phyloP scores from a whole-genome alignment of 2,113 vertebrate species.

The Eulemur macaco region DNA sequence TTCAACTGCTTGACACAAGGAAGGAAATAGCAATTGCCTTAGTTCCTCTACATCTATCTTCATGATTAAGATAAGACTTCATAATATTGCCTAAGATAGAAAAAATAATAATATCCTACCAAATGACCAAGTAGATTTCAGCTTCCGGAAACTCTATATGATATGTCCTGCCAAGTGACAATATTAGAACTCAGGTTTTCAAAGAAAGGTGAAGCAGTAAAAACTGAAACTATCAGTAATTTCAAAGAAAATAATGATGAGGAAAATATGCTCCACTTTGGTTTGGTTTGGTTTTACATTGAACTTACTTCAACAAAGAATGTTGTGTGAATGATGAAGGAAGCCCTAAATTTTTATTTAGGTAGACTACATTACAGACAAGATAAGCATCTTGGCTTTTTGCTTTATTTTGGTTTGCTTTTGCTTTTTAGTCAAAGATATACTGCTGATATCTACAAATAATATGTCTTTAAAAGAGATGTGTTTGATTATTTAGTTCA shows the following conservation, averaged over 20 bases:
- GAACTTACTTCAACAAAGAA: background rate
- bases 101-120: background rate
- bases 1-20: background rate
- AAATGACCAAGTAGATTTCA: background rate
- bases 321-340: background rate
- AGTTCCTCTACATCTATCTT: background rate
- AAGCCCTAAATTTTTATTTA: background rate
- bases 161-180: background rate
- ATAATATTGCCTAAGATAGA: background rate
- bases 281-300: background rate
- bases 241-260: background rate
- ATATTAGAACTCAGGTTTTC: background rate
- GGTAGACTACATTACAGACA: background rate
- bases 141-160: background rate
- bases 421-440: background rate
- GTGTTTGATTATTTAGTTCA: background rate
- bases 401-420: background rate
- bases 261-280: background rate
- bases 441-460: background rate
- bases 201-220: background rate
- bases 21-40: background rate
- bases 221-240: background rate
- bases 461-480: background rate
- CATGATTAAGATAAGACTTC: background rate
- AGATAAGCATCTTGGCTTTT: background rate